Evolutionary conservation across 2,113 vertebrate species (phyloP).

Genomic region (Actenoides hombroni): DNA sequence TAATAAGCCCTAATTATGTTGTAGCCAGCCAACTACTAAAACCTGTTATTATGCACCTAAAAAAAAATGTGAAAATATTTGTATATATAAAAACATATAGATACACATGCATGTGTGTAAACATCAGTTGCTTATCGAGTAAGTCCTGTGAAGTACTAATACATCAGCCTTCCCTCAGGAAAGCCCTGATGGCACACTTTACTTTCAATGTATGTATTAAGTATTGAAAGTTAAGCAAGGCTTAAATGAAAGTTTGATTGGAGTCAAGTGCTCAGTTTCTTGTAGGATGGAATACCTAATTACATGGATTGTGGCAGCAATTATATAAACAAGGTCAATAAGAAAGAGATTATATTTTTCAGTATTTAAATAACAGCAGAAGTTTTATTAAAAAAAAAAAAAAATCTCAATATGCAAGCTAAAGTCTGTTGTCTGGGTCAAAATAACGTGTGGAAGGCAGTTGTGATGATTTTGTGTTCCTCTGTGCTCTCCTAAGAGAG

Average conservation of each 20-base stretch:
- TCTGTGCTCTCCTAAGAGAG: not conserved
- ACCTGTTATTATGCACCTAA: not conserved
- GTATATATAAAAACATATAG: not conserved
- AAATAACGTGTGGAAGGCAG: not conserved
- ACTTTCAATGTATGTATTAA: not conserved
- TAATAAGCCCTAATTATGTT: not conserved
- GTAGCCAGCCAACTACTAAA: not conserved
- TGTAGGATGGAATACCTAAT: not conserved
- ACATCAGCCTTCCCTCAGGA: not conserved
- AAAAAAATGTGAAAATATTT: not conserved
- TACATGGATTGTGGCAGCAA: not conserved
- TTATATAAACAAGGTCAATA: not conserved
- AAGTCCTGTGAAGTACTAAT: not conserved
- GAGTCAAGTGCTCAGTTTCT: not conserved
- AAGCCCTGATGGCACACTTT: not conserved
- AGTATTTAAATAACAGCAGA: not conserved
- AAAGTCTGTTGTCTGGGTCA: not conserved
- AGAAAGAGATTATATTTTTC: not conserved
- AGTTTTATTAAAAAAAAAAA: not conserved
- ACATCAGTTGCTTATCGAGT: not conserved
- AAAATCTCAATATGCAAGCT: not conserved
- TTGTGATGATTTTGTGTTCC: not conserved
- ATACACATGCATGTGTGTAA: not conserved
- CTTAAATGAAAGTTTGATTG: not conserved
- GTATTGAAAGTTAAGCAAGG: not conserved